Evolutionary conservation across 2,888 invertebrate genomes (phyloP).

Genomic region (Lumbricus terrestris): DNA sequence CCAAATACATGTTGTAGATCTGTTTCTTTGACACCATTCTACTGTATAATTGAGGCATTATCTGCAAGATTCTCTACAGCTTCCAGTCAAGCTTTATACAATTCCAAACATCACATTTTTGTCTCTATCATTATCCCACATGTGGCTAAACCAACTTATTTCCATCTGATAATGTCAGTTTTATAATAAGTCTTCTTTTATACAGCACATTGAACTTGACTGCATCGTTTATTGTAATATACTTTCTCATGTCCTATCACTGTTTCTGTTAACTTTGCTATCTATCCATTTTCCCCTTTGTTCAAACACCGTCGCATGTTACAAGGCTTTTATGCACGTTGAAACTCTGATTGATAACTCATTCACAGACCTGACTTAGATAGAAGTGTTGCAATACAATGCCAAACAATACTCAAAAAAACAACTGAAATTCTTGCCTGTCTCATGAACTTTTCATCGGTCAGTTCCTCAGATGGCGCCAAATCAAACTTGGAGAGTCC

Average conservation of each 20-base stretch:
- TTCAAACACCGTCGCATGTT: background rate
- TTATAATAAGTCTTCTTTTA: background rate
- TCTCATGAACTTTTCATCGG: slow-evolving; percentile 10
- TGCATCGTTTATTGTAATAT: background rate
- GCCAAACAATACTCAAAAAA: background rate
- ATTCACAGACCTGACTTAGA: background rate
- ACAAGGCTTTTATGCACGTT: background rate
- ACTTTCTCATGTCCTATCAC: too few species aligned
- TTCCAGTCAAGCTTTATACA: too few species aligned
- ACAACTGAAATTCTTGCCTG: background rate
- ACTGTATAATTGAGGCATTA: too few species aligned
- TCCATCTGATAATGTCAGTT: background rate
- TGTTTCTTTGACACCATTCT: too few species aligned
- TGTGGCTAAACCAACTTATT: background rate
- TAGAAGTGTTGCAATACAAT: background rate
- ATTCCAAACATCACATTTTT: too few species aligned
- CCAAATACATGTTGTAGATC: too few species aligned
- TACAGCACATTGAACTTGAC: background rate
- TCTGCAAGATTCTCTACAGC: too few species aligned
- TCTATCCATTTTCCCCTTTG: background rate
- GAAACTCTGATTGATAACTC: background rate
- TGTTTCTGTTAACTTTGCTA: background rate
- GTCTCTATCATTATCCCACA: too few species aligned
- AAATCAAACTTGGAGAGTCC: slow-evolving; percentile 64
- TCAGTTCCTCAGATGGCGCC: slow-evolving; percentile 53